A percentile compares a stretch with the other conserved stretches of the same genome.
Evolutionary conservation across 2,113 vertebrate species (phyloP).

Genomic region (Passer montanus): DNA sequence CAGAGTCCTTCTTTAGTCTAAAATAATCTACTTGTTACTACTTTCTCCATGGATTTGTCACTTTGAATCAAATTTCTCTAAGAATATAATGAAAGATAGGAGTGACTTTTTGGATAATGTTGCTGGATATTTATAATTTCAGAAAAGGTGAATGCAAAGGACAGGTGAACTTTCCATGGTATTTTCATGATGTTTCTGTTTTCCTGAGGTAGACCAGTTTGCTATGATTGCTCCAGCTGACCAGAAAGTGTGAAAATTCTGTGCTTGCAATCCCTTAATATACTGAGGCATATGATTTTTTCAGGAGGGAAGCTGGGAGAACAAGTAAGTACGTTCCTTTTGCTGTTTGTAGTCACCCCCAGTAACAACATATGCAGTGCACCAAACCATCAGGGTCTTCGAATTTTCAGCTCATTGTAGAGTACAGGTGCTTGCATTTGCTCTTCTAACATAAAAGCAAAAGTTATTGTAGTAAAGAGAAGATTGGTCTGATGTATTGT

Average conservation of each 20-base stretch:
- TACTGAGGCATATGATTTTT: rapidly evolving
- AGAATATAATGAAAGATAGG: neutral
- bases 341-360: rapidly evolving
- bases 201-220: neutral
- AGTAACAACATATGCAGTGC: neutral
- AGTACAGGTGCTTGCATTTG: neutral
- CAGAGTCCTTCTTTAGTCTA: neutral
- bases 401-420: neutral
- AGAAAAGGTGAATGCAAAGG: neutral
- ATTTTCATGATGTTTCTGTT: neutral
- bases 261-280: neutral
- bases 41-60: neutral
- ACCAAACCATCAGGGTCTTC: neutral
- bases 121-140: neutral
- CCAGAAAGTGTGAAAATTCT: neutral
- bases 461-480: neutral
- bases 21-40: neutral
- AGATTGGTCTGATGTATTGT: neutral
- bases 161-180: neutral
- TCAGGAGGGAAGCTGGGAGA: neutral
- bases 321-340: neutral
- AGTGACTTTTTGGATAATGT: neutral
- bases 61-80: neutral
- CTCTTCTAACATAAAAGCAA: neutral
- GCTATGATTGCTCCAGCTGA: neutral